These are phyloP conservation scores for Drosophila rellima DNA, from an alignment of 2,888 invertebrate species.

Conservation along the genomic window DNA sequence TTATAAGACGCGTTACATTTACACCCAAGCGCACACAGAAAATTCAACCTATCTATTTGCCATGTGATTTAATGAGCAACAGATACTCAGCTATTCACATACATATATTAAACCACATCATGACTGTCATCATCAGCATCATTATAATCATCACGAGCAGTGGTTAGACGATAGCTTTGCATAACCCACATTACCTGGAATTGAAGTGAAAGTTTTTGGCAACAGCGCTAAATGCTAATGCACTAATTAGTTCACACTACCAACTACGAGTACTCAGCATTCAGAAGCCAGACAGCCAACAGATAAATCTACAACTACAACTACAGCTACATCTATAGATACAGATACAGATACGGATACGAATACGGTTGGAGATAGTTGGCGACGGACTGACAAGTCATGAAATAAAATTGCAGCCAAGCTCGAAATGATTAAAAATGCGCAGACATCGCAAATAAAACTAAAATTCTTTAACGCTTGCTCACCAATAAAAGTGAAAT, in stretches of 20 bases:
- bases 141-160: slow-evolving; percentile 11
- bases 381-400: slow-evolving; percentile 29
- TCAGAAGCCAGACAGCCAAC: slow-evolving; percentile 32
- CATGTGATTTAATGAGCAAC: slow-evolving; percentile 54
- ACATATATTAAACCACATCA: slow-evolving; percentile 29
- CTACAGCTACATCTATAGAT: slow-evolving; percentile 1
- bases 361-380: slow-evolving; percentile 8
- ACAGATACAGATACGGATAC: background rate
- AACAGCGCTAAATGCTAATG: slow-evolving; percentile 58
- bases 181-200: slow-evolving; percentile 53
- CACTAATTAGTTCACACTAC: slow-evolving; percentile 70
- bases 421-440: slow-evolving; percentile 67
- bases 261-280: slow-evolving; percentile 29
- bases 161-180: slow-evolving; percentile 31
- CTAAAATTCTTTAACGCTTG: slow-evolving; percentile 41
- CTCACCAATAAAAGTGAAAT: slow-evolving; percentile 68
- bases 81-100: slow-evolving; percentile 29
- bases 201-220: slow-evolving; percentile 55
- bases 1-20: slow-evolving; percentile 47
- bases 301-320: slow-evolving; percentile 1
- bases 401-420: slow-evolving; percentile 34
- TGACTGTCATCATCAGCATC: slow-evolving; percentile 19
- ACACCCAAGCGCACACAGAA: slow-evolving; percentile 11
- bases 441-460: slow-evolving; percentile 63
- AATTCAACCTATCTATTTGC: slow-evolving; percentile 10